These are phyloP conservation scores for Cheirogaleus medius DNA, from an alignment of 2,113 vertebrate genomes.

Conservation along the genomic window DNA sequence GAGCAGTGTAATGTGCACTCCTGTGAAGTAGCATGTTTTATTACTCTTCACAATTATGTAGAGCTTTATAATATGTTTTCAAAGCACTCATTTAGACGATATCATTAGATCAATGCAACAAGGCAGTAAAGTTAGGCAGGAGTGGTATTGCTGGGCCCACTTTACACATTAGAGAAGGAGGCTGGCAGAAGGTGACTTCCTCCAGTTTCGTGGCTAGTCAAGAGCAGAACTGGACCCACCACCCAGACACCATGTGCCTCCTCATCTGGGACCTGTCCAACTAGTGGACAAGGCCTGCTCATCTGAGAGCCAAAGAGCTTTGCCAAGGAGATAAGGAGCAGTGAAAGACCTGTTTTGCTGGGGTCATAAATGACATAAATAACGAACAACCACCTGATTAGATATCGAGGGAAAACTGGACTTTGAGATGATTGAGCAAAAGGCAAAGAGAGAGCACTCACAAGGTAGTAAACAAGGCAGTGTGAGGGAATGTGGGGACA, in stretches of 20 bases:
- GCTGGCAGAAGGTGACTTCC: background rate
- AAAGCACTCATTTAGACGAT: background rate
- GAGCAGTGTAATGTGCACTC: background rate
- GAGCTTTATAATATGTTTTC: background rate
- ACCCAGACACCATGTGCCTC: background rate
- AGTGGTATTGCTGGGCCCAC: background rate
- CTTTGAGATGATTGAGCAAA: conserved; percentile 86
- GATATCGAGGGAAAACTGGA: conserved; percentile 82
- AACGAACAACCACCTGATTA: conserved; percentile 81
- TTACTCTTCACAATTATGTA: background rate
- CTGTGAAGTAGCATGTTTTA: background rate
- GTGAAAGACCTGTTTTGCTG: background rate
- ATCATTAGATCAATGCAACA: background rate
- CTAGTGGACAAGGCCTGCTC: background rate
- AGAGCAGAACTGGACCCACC: too few species aligned
- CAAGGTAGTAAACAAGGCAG: conserved; percentile 49
- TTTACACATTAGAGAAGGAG: background rate
- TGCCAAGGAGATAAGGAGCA: conserved; percentile 36
- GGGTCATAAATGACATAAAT: conserved; percentile 72
- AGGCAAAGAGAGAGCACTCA: conserved; percentile 73
- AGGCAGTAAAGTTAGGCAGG: background rate
- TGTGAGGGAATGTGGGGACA: background rate
- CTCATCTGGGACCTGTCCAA: background rate
- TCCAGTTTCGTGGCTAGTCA: background rate
- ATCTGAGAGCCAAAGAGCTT: background rate